These are phyloP conservation scores for Acleris literana DNA, from an alignment of 2,888 invertebrate species.

Conservation along the genomic window DNA sequence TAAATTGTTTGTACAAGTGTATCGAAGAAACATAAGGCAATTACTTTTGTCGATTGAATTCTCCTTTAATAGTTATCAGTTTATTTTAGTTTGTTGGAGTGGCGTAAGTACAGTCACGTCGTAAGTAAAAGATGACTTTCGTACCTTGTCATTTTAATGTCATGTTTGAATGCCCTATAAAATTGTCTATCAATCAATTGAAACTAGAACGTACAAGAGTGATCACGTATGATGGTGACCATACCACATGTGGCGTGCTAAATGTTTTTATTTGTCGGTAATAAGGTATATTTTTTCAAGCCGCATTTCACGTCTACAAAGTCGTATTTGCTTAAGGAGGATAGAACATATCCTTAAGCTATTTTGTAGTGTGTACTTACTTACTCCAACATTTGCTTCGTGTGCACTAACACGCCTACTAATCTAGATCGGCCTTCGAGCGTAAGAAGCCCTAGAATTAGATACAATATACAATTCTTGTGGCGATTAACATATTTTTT, in stretches of 20 bases:
- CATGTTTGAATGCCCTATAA: too few species aligned
- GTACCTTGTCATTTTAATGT: too few species aligned
- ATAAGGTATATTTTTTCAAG: not conserved
- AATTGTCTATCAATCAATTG: too few species aligned
- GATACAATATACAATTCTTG: constrained; percentile 12
- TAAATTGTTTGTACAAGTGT: constrained; percentile 10
- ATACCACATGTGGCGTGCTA: too few species aligned
- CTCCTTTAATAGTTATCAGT: not conserved
- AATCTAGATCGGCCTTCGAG: constrained; percentile 2
- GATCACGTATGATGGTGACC: too few species aligned
- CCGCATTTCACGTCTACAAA: not conserved
- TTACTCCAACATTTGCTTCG: constrained; percentile 1
- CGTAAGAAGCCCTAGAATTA: not conserved
- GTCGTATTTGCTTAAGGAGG: too few species aligned
- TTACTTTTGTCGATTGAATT: constrained; percentile 16
- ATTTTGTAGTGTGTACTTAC: too few species aligned
- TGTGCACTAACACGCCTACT: constrained; percentile 13
- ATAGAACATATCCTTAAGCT: too few species aligned
- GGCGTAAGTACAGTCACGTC: too few species aligned
- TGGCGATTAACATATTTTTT: constrained; percentile 12
- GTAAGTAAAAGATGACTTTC: too few species aligned
- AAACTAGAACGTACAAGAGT: too few species aligned
- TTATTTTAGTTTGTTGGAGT: too few species aligned
- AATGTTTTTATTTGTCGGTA: not conserved
- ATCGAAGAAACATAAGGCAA: constrained; percentile 7